Conservation (phyloP, 2,888 invertebrate genomes). For the Meiosimyza decipiens region DNA sequence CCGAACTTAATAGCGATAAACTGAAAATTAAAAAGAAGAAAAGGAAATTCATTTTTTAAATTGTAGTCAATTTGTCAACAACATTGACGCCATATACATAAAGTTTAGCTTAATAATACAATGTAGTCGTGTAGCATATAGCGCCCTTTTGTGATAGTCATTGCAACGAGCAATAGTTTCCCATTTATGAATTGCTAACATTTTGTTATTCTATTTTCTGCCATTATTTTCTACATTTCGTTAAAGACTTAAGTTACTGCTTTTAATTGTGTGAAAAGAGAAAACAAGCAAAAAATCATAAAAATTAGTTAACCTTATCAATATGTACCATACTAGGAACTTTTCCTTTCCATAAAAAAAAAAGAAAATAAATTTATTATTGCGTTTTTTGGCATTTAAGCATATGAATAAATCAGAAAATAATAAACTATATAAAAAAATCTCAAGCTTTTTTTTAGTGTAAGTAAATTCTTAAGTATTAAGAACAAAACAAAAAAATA, state of each 20-base stretch:
- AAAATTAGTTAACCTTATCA: background rate
- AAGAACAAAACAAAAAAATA: too few relatives aligned
- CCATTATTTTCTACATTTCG: background rate
- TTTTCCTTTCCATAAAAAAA: too few relatives aligned
- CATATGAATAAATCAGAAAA: too few relatives aligned
- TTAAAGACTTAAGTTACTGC: background rate
- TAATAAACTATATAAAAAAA: too few relatives aligned
- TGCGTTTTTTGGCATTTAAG: too few relatives aligned
- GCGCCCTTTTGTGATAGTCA: slow-evolving; percentile 40
- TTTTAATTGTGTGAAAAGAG: slow-evolving; percentile 25
- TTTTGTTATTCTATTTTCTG: slow-evolving; percentile 12
- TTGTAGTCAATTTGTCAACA: background rate
- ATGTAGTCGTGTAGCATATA: background rate
- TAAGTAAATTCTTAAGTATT: too few relatives aligned
- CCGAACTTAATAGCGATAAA: slow-evolving; percentile 54
- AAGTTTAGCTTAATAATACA: too few relatives aligned
- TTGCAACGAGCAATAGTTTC: slow-evolving; percentile 15
- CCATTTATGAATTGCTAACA: slow-evolving; percentile 3
- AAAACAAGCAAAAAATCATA: background rate
- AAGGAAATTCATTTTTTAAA: slow-evolving; percentile 59
- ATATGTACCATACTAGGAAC: background rate
- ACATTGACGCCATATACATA: background rate
- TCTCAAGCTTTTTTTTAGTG: too few relatives aligned
- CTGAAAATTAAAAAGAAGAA: slow-evolving; percentile 61
- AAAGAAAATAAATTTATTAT: background rate